A percentile compares a stretch with the other conserved stretches of the same genome.
phyloP scores from a whole-genome alignment of 2,797 vertebrate genomes.

The Sciurus vulgaris region DNA sequence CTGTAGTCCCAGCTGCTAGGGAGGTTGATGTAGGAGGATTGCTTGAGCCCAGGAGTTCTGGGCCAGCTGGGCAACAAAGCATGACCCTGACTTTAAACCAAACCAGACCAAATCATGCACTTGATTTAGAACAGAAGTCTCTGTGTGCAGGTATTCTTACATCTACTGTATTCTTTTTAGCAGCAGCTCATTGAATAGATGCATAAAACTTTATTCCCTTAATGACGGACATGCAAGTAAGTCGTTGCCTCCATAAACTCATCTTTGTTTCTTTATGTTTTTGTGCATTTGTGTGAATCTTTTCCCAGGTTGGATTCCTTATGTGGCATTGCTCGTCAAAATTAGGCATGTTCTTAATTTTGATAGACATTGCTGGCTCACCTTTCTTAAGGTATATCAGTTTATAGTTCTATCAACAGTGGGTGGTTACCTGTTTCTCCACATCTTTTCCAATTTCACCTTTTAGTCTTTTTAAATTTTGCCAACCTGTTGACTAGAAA shows the following conservation, averaged over 20 bases:
- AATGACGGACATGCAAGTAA: slow-evolving; percentile 8
- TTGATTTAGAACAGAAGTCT: neutral
- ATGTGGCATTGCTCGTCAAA: neutral
- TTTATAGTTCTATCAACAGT: neutral
- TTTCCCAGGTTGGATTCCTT: neutral
- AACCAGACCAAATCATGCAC: no score
- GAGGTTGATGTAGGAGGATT: neutral
- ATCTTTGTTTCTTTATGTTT: neutral
- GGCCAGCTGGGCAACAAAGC: neutral
- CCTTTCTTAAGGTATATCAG: neutral
- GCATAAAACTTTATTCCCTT: neutral
- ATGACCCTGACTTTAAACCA: neutral
- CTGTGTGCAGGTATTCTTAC: neutral
- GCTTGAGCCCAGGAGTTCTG: neutral
- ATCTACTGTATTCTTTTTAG: neutral
- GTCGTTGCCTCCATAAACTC: neutral
- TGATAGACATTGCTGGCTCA: neutral
- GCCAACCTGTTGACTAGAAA: neutral
- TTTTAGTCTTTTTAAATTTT: neutral
- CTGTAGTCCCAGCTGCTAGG: no score
- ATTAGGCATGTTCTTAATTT: neutral
- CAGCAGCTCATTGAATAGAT: neutral
- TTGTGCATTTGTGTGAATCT: neutral
- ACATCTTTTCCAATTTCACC: neutral
- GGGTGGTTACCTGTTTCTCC: neutral